phyloP scores from a whole-genome alignment of 2,888 invertebrate species.

The Glyphotaelius pellucidus region DNA sequence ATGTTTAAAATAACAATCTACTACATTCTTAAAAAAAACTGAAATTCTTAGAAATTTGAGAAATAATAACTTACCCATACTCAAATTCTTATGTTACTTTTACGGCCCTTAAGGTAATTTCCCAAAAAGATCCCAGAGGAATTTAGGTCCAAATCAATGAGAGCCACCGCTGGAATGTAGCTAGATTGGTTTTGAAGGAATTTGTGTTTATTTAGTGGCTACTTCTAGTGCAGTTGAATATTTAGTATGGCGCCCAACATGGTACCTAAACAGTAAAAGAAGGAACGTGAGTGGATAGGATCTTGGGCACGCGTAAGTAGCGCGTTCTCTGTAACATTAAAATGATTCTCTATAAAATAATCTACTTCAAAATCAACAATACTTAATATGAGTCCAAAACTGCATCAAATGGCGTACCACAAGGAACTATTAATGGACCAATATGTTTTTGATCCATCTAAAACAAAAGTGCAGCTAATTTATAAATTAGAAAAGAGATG shows the following conservation, averaged over 20 bases:
- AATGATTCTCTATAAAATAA: background rate
- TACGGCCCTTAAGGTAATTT: background rate
- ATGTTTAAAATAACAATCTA: background rate
- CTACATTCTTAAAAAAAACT: background rate
- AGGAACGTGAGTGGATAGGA: constrained; percentile 36
- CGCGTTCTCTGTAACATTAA: constrained; percentile 3
- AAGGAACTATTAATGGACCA: background rate
- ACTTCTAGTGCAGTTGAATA: background rate
- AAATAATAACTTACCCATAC: background rate
- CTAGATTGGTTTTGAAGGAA: background rate
- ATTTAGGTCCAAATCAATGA: constrained; percentile 11
- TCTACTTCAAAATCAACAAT: background rate
- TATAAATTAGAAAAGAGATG: too few species aligned
- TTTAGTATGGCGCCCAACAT: constrained; percentile 31
- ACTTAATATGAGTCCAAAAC: background rate
- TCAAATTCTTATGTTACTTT: background rate
- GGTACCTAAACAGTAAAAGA: background rate
- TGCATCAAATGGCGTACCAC: background rate
- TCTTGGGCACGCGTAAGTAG: constrained; percentile 52
- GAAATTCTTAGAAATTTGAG: background rate
- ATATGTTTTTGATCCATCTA: background rate
- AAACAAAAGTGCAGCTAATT: background rate
- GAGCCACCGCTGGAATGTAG: constrained; percentile 19
- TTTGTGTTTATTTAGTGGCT: background rate
- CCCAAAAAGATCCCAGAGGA: background rate